Base-by-base conservation (phyloP, 2,888 invertebrate species). In the Ochropacha duplaris region DNA sequence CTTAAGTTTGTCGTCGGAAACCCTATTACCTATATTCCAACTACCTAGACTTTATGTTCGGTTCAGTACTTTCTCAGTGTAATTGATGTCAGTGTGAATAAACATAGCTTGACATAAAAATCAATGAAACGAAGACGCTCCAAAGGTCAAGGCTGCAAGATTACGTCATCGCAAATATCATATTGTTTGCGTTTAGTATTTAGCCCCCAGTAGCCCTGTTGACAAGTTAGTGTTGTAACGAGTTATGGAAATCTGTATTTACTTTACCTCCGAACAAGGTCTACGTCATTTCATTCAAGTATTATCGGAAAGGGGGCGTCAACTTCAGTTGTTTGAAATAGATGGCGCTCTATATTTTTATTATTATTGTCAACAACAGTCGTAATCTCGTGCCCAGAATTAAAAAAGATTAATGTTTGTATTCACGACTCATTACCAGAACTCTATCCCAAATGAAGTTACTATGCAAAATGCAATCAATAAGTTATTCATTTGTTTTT, bases 341-440 rank as follows among this genome's bases (percentile, higher is more conserved):
- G n/a, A n/a, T n/a, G n/a, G n/a, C n/a, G n/a, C n/a, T n/a, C n/a
- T n/a, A n/a, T 66, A 65, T 67, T 68, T 62, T 70, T 69, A 65
- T 70, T 74, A 72, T 74, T 76, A 78, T 74, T 74, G 74, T 65
- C 55, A 64, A 70, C 77, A 82, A 84, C 83, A 84, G 31, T 4
- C 12, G 80, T 59, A 66, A 64, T 73, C 76, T 71, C 65, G 78
- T 81, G 84, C 83, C 82, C 84, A 83, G 80, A 81, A 76, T 78
- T 78, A 68, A 76, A 76, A 71, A 71, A 44, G 59, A 58, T 55
- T 61, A 64, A 65, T 58, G 68, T 58, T 66, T 64, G 66, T 54
- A 64, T 65, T 66, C 50, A 61, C 83, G 86, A 84, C 60, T 85
- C 85, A 86, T 57, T 70, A 73, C 69, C 76, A 74, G 69, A 66